Evolutionary conservation across 1,140 invertebrate species (phyloP), one percentile per base, ranked within the genome.

Genomic region (Piezodorus guildinii): DNA sequence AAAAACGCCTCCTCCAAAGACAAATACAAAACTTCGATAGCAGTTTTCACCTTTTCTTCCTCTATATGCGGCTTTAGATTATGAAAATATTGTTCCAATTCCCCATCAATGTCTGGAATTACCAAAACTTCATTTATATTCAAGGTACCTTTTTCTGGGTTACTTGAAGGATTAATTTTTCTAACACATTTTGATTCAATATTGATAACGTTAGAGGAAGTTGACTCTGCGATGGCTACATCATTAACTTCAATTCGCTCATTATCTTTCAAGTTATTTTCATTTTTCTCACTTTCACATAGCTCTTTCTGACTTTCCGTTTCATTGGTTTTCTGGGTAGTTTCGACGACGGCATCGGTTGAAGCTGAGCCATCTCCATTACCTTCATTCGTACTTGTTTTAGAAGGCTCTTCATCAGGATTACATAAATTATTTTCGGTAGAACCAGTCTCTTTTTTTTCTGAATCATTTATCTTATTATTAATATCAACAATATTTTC

Each of bases 1-100:
- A 92, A 92, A 73, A 88, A 91, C 0, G 89, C 84, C 76, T 92
- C 89, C 72, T 89, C 84, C 62, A 84, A 77, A 27, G 80, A 79
- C 2, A 91, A 73, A 69, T 84, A 77, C 21, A 88, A 72, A 14
- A 78, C 81, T 76, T 88, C 86, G 60, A 76, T 73, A 1, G 83
- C 68, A 30, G 78, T 70, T 64, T 65, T 61, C 16, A 63, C 27
- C 8, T 34, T 14, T 63, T 69, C 66, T 27, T 62, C 44, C 46
- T 67, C 64, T 19, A 69, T 43, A 17, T 44, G 62, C 43, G 66
- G 66, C 8, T 39, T 82, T 79, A 85, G 72, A 64, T 82, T 77
- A 62, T 75, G 77, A 71, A 85, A 80, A 73, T 84, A 85, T 70
- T 83, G 75, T 65, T 84, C 82, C 62, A 76, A 77, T 44, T 85